phyloP scores from a whole-genome alignment of 2,797 vertebrate species.

The Leucoraja ocellata region DNA sequence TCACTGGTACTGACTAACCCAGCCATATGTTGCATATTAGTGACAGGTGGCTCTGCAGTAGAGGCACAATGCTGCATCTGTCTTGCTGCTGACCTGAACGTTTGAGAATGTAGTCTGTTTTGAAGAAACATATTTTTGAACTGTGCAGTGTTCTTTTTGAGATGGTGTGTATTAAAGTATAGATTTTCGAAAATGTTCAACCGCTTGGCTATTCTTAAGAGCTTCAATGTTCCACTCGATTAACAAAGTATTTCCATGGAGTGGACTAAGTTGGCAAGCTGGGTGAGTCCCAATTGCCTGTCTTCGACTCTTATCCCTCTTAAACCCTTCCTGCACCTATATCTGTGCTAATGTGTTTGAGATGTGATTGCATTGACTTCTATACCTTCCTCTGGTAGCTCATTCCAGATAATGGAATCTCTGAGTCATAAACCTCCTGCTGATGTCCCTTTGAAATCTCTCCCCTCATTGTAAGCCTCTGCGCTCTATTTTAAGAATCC shows the following conservation, averaged over 20 bases:
- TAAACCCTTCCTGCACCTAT: too few relatives aligned
- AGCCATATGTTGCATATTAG: neutral
- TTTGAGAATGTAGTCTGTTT: neutral
- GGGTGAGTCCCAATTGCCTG: too few relatives aligned
- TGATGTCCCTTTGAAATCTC: too few relatives aligned
- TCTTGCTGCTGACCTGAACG: neutral
- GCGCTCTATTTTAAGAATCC: too few relatives aligned
- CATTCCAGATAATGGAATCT: too few relatives aligned
- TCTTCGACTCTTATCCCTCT: too few relatives aligned
- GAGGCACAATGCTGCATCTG: neutral
- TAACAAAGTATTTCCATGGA: neutral
- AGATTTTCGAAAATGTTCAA: neutral
- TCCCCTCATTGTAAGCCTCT: too few relatives aligned
- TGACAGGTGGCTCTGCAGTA: neutral
- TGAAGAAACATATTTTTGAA: neutral
- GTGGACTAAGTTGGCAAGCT: too few relatives aligned
- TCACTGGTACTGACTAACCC: neutral
- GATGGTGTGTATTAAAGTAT: neutral
- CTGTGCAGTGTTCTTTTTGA: neutral
- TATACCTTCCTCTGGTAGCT: too few relatives aligned
- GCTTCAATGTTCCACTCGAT: neutral
- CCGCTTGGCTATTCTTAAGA: neutral
- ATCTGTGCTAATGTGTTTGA: too few relatives aligned
- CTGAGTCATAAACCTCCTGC: too few relatives aligned
- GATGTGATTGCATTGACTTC: too few relatives aligned